phyloP scores from a whole-genome alignment of 1,140 invertebrate species.

The Pygmarrhopalites habei region DNA sequence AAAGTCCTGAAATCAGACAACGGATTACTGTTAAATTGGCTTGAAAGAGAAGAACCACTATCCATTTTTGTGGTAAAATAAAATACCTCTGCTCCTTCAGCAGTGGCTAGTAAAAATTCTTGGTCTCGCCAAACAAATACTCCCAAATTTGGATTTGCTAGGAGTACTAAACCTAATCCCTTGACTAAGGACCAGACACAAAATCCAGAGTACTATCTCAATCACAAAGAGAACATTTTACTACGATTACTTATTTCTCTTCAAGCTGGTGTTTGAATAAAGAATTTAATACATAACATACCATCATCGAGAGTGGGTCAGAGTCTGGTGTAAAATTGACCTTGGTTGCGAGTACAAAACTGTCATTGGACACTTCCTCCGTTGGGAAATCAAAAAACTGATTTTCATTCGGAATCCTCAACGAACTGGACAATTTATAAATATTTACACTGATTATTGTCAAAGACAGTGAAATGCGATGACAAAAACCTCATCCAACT shows the following conservation, averaged over 20 bases:
- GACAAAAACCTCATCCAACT: too few relatives aligned
- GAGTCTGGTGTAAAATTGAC: conserved; percentile 17
- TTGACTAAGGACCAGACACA: conserved; percentile 54
- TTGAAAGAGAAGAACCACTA: too few relatives aligned
- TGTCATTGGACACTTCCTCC: conserved; percentile 35
- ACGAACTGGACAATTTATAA: neutral
- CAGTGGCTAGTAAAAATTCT: conserved; percentile 54
- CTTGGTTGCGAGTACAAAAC: neutral
- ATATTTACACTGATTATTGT: too few relatives aligned
- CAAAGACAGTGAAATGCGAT: too few relatives aligned
- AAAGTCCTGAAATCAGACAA: too few relatives aligned
- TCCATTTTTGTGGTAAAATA: too few relatives aligned
- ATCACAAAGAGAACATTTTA: neutral
- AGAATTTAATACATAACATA: neutral
- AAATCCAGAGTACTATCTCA: conserved; percentile 57
- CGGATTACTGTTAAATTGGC: too few relatives aligned
- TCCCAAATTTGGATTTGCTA: conserved; percentile 58
- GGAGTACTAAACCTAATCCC: conserved; percentile 54
- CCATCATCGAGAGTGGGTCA: conserved; percentile 11
- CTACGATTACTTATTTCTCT: conserved; percentile 1
- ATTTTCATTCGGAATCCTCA: conserved; percentile 3
- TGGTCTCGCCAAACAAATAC: conserved; percentile 49
- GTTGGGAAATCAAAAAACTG: conserved; percentile 44
- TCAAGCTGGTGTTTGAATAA: conserved; percentile 43
- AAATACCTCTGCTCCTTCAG: conserved; percentile 49